These are phyloP conservation scores for Brachynemurus nebulosus DNA, from an alignment of 2,888 invertebrate genomes.

Conservation along the genomic window DNA sequence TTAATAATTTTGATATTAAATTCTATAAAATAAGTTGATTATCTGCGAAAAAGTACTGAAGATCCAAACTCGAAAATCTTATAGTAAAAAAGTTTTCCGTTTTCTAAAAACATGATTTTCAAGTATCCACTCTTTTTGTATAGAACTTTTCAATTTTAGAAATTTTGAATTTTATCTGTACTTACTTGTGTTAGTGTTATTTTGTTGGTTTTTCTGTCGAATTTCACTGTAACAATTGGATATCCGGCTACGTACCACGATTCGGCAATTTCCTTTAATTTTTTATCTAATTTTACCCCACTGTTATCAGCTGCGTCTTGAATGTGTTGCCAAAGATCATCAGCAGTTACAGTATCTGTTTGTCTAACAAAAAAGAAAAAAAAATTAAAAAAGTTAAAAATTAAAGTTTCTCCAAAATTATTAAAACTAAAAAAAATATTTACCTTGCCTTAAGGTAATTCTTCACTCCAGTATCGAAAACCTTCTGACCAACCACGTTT, in stretches of 20 bases:
- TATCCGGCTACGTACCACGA: background rate
- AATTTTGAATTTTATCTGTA: no score
- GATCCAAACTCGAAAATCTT: no score
- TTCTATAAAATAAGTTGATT: no score
- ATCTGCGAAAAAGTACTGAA: no score
- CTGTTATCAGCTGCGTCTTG: background rate
- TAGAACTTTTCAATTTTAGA: no score
- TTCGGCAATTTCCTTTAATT: background rate
- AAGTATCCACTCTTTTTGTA: no score
- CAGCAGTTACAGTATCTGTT: background rate
- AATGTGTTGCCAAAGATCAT: background rate
- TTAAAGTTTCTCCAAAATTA: background rate
- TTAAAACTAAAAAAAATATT: background rate
- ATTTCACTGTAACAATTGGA: background rate
- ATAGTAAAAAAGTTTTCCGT: no score
- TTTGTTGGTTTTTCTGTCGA: background rate
- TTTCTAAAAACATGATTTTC: no score
- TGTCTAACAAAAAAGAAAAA: background rate
- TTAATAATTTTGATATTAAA: no score
- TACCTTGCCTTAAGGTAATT: background rate
- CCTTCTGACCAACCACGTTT: background rate
- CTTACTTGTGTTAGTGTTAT: background rate
- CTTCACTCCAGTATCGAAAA: background rate
- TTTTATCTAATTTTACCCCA: background rate
- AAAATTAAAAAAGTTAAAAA: background rate